Base-by-base conservation (phyloP, 1,140 invertebrate genomes). In the Nylanderia fulva region DNA sequence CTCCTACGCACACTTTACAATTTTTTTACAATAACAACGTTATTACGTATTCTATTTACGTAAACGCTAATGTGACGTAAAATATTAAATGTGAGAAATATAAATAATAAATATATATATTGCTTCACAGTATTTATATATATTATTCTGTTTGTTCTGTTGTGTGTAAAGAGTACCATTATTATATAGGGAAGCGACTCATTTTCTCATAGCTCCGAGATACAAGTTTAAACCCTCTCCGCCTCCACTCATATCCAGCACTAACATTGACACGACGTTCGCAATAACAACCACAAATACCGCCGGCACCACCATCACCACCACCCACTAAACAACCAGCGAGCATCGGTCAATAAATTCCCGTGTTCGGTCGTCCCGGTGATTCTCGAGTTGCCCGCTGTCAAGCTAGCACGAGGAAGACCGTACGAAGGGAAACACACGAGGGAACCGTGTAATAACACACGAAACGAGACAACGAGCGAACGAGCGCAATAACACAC, bases 271-370 rank as follows among this genome's bases (percentile, higher is more conserved):
- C 42, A 66, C 29, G 60, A 54, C 27, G 36, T 27, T n/a, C 54
- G 42, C 29, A 45, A 39, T 33, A 33, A 45, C 33, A 36, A 76
- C 24, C 21, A 58, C 36, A 48, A 48, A 48, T 36, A 66, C 52
- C 52, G 29, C 24, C 54, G 45, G 18, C 71, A 75, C n/a, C 29
- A 42, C 11, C 54, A 58, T 75, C 52, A 69, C n/a, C 63, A 45
- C 76, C 63, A 54, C 42, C 56, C 58, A 63, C 58, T 45, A 24
- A 42, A 61, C 24, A 42, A 39, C 33, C 54, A 18, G 21, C 36
- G 68, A 74, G 21, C 48, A 58, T 42, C 72, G 85, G 75, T 87
- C 80, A 72, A 88, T 88, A 88, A 88, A 85, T 86, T 88, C 69
- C 27, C 76, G 21, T 56, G 9, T 18, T 29, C 8, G 9, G 24